Evolutionary conservation across 2,113 vertebrate species (phyloP), one percentile per base, ranked within the genome.

Genomic region (Axis porcinus): DNA sequence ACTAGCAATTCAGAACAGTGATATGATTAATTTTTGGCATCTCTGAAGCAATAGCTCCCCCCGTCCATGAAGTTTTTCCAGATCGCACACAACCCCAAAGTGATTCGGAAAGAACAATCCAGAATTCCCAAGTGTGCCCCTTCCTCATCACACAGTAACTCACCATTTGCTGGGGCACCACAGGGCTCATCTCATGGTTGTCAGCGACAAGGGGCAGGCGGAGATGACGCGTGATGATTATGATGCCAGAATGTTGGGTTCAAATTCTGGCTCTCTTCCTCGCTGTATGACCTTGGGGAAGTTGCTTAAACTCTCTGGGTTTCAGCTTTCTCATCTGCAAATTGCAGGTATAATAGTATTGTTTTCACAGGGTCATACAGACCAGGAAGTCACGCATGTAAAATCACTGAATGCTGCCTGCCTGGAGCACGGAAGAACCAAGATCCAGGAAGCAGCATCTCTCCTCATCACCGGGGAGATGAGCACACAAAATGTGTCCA

Each of bases 181-280:
- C 43, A 15, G 0, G 47, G 14, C 47, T 50, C 47, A 50, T 50
- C 47, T 50, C 47, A 50, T 14, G 16, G 23, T 7, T 15, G 7
- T 16, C 10, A 2, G 3, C 0, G 5, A 17, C 16, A 3, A 0
- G 10, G 19, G 27, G 6, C 17, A 3, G 3, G 9, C 50, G 43
- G 60, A 36, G 30, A 25, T 2, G 27, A 17, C 0, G 0, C 0
- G 3, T 3, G 30, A 60, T 1, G 19, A n/a, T 28, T 19, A 6
- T 0, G 6, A 9, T 33, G 23, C 11, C 62, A 28, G 30, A 54
- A 86, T 7, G 36, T 21, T 25, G 21, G 0, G 2, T 16, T 15
- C 30, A n/a, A 83, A 58, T 43, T 21, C 58, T 5, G n/a, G 3
- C 17, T 78, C 40, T 78, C 57, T 79, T 62, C 33, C 43, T 21